Base-by-base conservation (phyloP, 2,888 invertebrate species). In the Syrista parreyssii region DNA sequence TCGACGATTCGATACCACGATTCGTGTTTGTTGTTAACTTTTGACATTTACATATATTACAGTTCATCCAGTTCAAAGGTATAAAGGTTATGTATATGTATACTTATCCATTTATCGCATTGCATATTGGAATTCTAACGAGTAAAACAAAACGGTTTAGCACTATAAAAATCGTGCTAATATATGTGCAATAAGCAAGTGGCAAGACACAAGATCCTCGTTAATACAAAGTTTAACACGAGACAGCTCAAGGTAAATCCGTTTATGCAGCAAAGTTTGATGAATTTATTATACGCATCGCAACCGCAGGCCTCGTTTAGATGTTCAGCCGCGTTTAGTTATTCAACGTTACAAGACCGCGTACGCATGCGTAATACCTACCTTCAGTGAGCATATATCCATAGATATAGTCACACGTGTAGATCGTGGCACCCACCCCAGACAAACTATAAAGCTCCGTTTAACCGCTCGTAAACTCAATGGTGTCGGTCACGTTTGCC, bases 391-490 rank as follows among this genome's bases (percentile, higher is more conserved):
- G 55, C 55, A 23, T 3, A 55, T 23, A 55, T 55, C 6, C 55
- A 55, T 23, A 55, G 55, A 23, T 55, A 55, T 55, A 55, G 55
- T 55, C 31, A 74, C 74, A 40, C 68, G 74, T 72, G 73, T 55
- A 23, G 74, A 77, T 77, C 36, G n/a, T 35, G 73, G 15, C 75
- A 40, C 75, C 75, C 68, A 35, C 74, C 68, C 79, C 74, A 32
- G 77, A 86, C 88, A 85, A 88, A 86, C 89, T 86, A 87, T 90
- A 89, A 89, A 89, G 86, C 84, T 83, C 84, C 86, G 87, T 87
- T 90, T 90, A 89, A 90, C 86, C 85, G 90, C 77, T 88, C 90
- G 88, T 90, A 90, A 91, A 91, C 86, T 85, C 88, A 88, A 89
- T 86, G 88, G 89, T 89, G 88, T 87, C 87, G 86, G 89, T 88